Evolutionary conservation across 2,797 vertebrate species (phyloP), one percentile per base, ranked within the genome.

Genomic region (Bovichtus variegatus): DNA sequence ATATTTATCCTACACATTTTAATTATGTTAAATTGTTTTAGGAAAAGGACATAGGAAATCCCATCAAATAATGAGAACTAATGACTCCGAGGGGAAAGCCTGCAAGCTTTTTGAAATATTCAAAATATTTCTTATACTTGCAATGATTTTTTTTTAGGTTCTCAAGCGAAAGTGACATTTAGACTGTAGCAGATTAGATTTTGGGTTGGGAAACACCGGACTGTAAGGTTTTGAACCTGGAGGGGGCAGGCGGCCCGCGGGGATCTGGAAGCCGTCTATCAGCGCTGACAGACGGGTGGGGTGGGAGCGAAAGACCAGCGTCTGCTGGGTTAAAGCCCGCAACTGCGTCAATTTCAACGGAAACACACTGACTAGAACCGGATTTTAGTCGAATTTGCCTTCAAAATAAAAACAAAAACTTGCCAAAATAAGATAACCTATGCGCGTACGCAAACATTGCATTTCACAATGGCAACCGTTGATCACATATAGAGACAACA

Each of bases 351-450:
- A 71, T 75, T 2, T 34, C 0, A 10, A 12, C 6, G 8, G 5
- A 74, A 36, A 41, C 1, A 46, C 11, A 11, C 9, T 0, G 50
- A 51, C 10, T 2, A 4, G 0, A n/a, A 51, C 43, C 62, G 81
- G 73, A 60, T 19, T 0, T 23, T 0, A 2, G 0, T 31, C 0
- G 2, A 16, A 2, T 4, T 0, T 0, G 0, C 19, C 16, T 75
- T 73, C 78, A 88, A 69, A 88, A 83, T 82, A 86, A 86, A 82
- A 15, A 6, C 21, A 25, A 9, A 34, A 34, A 34, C 8, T 13
- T 9, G 4, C 9, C 25, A 16, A 41, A 21, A 41, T 40, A 13
- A 49, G 4, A n/a, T 1, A 10, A 65, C 3, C 1, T 13, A 3
- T 4, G 1, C 2, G 0, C 13, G 29, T 3, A 10, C 13, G 12